These are phyloP conservation scores for Cosmorhoe ocellata DNA, from an alignment of 2,888 invertebrate genomes.

Conservation along the genomic window DNA sequence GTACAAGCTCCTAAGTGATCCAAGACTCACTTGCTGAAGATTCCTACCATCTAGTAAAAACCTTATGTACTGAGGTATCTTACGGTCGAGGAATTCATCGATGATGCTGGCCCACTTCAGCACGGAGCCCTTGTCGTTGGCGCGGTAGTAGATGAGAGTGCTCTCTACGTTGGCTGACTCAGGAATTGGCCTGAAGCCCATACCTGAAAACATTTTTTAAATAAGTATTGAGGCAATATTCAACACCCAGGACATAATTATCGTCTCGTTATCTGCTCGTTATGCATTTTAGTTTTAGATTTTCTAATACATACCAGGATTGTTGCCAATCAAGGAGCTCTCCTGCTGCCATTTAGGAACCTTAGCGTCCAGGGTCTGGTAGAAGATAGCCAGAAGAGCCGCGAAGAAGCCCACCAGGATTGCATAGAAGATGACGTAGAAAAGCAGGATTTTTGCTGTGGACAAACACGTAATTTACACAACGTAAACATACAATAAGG, in stretches of 20 bases:
- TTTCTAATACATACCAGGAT: conserved; percentile 94
- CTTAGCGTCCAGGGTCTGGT: conserved; percentile 92
- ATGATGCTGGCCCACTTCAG: conserved; percentile 91
- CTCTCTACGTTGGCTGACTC: conserved; percentile 93
- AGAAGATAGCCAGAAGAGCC: conserved; percentile 96
- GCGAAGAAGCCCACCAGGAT: conserved; percentile 96
- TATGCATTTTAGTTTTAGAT: no score
- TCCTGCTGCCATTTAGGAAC: conserved; percentile 95
- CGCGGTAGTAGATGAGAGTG: conserved; percentile 97
- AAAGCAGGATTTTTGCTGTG: conserved; percentile 96
- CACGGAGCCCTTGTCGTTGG: conserved; percentile 88
- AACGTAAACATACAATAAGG: not conserved
- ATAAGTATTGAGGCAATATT: no score
- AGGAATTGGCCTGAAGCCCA: conserved; percentile 98
- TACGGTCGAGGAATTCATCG: conserved; percentile 89
- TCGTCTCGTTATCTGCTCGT: no score
- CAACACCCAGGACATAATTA: no score
- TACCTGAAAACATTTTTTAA: conserved; percentile 81
- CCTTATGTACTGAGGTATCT: conserved; percentile 45
- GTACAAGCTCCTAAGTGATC: no score
- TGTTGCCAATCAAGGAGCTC: conserved; percentile 93
- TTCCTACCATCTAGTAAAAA: no score
- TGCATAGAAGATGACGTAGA: conserved; percentile 98
- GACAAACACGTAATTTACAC: conserved; percentile 40
- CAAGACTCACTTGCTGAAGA: no score